phyloP scores from a whole-genome alignment of 2,888 invertebrate species.

The Coenonympha glycerion region DNA sequence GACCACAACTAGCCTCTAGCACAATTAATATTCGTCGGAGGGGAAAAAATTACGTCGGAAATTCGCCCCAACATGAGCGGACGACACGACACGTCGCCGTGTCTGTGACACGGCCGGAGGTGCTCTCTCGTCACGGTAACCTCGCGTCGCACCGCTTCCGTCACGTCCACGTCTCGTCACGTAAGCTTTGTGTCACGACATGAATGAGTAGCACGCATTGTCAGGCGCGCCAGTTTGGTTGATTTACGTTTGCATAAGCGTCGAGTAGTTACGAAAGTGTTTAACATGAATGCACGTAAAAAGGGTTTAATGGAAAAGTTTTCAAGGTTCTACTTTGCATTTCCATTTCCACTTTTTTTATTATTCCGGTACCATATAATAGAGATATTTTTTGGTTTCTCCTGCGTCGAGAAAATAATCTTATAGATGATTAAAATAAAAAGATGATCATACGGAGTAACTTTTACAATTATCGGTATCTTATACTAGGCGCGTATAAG shows the following conservation, averaged over 20 bases:
- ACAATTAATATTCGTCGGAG: not conserved
- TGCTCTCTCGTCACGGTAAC: not conserved
- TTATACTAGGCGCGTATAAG: too few species aligned
- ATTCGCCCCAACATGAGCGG: not conserved
- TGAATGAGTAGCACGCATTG: not conserved
- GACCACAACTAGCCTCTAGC: not conserved
- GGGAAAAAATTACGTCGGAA: not conserved
- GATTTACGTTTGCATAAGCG: not conserved
- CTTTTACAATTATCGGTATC: too few species aligned
- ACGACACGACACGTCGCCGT: not conserved
- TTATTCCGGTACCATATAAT: too few species aligned
- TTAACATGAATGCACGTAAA: not conserved
- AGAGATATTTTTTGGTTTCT: too few species aligned
- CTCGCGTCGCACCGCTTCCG: not conserved
- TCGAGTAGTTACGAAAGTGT: not conserved
- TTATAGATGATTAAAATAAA: too few species aligned
- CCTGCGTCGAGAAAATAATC: too few species aligned
- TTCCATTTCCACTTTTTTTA: too few species aligned
- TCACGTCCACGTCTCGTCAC: not conserved
- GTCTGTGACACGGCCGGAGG: conserved; percentile 3
- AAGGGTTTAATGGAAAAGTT: not conserved
- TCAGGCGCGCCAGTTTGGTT: not conserved
- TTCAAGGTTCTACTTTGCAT: too few species aligned
- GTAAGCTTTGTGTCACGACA: not conserved
- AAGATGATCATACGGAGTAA: too few species aligned